These are phyloP conservation scores for Sebastes itinus DNA, from an alignment of 2,797 vertebrate species.

Conservation along the genomic window DNA sequence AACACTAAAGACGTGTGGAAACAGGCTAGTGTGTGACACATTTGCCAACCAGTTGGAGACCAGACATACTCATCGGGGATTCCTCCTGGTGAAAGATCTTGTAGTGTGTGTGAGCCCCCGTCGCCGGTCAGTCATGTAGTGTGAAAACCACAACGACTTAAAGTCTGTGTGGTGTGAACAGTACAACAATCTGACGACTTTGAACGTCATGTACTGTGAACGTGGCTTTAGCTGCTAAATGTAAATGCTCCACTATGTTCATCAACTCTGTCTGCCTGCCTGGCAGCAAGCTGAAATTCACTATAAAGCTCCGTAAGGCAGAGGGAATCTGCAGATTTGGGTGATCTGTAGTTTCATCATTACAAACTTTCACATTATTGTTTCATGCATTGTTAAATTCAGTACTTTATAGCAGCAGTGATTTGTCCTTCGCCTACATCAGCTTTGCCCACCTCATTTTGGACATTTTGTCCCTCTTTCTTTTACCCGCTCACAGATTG, in stretches of 20 bases:
- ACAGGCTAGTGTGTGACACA: too few relatives aligned
- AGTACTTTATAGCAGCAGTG: background rate
- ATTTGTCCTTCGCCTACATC: background rate
- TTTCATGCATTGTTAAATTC: background rate
- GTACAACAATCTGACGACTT: too few relatives aligned
- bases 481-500: slow-evolving; percentile 4
- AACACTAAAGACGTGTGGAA: too few relatives aligned
- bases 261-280: background rate
- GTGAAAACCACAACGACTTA: too few relatives aligned
- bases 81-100: too few relatives aligned
- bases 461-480: slow-evolving; percentile 2
- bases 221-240: background rate
- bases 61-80: too few relatives aligned
- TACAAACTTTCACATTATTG: background rate
- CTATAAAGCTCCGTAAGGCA: background rate
- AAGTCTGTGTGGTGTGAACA: too few relatives aligned
- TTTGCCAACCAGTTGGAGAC: background rate
- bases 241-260: background rate
- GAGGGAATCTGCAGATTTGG: background rate
- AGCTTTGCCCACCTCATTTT: slow-evolving; percentile 14
- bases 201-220: background rate
- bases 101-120: too few relatives aligned
- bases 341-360: background rate
- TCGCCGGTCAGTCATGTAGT: too few relatives aligned
- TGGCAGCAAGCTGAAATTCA: background rate